Base-by-base conservation (phyloP, 2,888 invertebrate species). In the Gastrophysa polygoni region DNA sequence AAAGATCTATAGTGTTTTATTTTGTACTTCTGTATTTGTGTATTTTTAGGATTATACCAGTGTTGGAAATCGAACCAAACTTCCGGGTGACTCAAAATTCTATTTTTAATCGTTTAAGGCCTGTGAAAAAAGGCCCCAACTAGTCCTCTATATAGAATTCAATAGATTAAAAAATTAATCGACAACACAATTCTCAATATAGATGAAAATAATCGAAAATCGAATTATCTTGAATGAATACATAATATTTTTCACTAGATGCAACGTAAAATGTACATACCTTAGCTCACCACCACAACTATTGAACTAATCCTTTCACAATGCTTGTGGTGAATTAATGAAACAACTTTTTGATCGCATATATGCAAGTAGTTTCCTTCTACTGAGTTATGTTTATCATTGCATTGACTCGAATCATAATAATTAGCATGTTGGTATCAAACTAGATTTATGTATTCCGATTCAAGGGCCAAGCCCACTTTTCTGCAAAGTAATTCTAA, bases 361-460 rank as follows among this genome's bases (percentile, higher is more conserved):
- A 38, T 14, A 3, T 14, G 14, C 3, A 24, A 24, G n/a, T n/a
- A 32, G 32, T 32, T 3, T 14, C 38, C 38, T 38, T 14, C 6
- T 38, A 38, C 38, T 38, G 4, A 38, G 2, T 8, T 10, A 32
- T 10, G 29, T 32, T 32, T 32, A 32, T 38, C 38, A 38, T 14
- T 38, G 38, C 38, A 38, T 14, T 1, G n/a, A 14, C 38, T 38
- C 6, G 38, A 38, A n/a, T n/a, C 7, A 38, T 32, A 38, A 4
- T 38, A 38, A 38, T 38, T n/a, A 10, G 14, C 38, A 14, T n/a
- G 38, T 14, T 38, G 14, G 38, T 38, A 38, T 38, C 38, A 38
- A 54, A 54, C 54, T 54, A 54, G 18, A 54, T 54, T 43, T 54
- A 54, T 54, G 54, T 44, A 54, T 43, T 43, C 43, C 43, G 10